Conservation (phyloP, 2,113 vertebrate genomes). For the Thalassarche chlororhynchos region DNA sequence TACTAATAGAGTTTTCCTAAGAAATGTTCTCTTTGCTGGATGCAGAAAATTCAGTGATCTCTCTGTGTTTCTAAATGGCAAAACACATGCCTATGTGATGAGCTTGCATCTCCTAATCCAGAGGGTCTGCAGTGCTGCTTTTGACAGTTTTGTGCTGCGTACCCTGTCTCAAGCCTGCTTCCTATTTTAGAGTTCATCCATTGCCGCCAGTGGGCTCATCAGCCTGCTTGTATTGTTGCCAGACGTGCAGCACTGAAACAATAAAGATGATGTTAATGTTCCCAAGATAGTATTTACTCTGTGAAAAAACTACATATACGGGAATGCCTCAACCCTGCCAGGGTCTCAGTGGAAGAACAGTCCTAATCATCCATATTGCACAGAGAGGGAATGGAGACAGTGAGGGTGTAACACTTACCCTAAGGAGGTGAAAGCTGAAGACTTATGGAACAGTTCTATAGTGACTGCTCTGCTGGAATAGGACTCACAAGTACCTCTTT, state of each 20-base stretch:
- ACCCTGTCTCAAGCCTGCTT: not conserved
- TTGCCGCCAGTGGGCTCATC: not conserved
- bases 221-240: not conserved
- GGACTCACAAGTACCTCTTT: not conserved
- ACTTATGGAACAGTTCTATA: not conserved
- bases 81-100: not conserved
- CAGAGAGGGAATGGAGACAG: not conserved
- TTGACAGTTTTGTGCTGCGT: accelerated
- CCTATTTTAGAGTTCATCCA: not conserved
- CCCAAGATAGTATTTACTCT: not conserved
- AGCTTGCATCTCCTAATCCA: not conserved
- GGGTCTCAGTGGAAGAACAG: not conserved
- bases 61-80: not conserved
- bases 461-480: not conserved
- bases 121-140: not conserved
- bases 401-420: not conserved
- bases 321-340: not conserved
- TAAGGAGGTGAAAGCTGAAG: not conserved
- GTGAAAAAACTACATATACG: not conserved
- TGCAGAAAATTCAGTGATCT: not conserved
- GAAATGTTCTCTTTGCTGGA: not conserved
- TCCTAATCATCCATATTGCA: not conserved
- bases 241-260: not conserved
- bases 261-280: not conserved
- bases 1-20: not conserved